Conservation (phyloP, 1,140 invertebrate species). For the fruit fly (Drosophila melanogaster) region DNA sequence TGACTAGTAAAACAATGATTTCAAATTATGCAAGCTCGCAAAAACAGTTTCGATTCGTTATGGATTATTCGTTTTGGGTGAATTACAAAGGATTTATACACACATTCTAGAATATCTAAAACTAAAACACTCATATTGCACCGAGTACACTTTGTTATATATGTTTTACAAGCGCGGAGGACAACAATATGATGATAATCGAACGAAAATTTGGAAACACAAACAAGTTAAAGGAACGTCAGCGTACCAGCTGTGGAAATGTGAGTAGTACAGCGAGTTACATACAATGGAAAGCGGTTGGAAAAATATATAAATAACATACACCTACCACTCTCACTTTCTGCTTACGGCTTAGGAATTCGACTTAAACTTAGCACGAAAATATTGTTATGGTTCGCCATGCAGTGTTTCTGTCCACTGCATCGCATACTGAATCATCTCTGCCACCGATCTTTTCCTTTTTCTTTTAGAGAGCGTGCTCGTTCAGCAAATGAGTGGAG, state of each 20-base stretch:
- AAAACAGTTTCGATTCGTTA: constrained; percentile 23
- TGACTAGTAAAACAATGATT: constrained; percentile 78
- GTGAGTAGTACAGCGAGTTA: constrained; percentile 18
- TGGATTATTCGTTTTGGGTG: constrained; percentile 23
- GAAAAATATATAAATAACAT: constrained; percentile 39
- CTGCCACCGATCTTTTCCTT: constrained; percentile 8
- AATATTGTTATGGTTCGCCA: constrained; percentile 51
- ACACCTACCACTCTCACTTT: constrained; percentile 53
- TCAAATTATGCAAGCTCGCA: constrained; percentile 47
- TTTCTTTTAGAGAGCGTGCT: constrained; percentile 70
- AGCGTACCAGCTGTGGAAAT: constrained; percentile 29
- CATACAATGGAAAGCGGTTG: constrained; percentile 38
- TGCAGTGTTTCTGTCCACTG: constrained; percentile 12
- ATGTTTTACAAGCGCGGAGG: constrained; percentile 6
- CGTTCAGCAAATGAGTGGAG: constrained; percentile 58
- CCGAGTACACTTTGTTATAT: constrained; percentile 25
- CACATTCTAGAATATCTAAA: constrained; percentile 28
- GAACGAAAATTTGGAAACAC: constrained; percentile 14
- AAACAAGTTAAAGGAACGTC: constrained; percentile 41
- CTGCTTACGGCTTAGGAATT: constrained; percentile 59
- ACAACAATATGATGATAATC: not conserved
- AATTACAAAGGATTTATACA: constrained; percentile 23
- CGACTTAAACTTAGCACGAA: constrained; percentile 56
- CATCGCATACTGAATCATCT: constrained; percentile 9
- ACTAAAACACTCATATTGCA: constrained; percentile 45